These are phyloP conservation scores for Sceloporus tristichus DNA, from an alignment of 2,113 vertebrate species.

Conservation along the genomic window DNA sequence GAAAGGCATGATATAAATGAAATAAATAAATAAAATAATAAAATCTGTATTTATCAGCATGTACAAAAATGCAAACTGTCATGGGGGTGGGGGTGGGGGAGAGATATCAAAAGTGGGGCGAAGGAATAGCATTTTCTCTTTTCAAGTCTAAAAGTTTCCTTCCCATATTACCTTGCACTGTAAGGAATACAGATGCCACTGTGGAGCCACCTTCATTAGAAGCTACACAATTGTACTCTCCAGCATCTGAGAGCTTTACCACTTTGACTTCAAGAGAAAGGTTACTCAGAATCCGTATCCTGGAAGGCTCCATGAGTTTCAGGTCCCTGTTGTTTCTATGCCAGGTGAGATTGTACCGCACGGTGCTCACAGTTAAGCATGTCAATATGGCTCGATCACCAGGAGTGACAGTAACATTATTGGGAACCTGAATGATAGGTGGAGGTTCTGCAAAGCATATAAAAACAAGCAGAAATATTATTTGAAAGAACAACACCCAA, in stretches of 20 bases:
- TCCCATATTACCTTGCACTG: conserved; percentile 74
- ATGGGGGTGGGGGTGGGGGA: not conserved
- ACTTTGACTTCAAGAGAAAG: conserved; percentile 84
- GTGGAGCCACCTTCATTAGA: conserved; percentile 87
- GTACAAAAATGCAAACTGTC: not conserved
- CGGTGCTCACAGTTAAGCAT: conserved; percentile 87
- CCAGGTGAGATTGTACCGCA: conserved; percentile 93
- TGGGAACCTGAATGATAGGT: conserved; percentile 81
- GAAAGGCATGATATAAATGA: too few relatives aligned
- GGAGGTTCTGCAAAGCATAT: conserved; percentile 87
- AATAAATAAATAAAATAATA: too few relatives aligned
- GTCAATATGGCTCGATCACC: conserved; percentile 85
- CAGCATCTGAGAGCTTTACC: conserved; percentile 79
- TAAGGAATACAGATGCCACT: conserved; percentile 82
- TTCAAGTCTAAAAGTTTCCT: too few relatives aligned
- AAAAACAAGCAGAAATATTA: not conserved
- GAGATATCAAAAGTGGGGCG: not conserved
- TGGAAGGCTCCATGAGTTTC: conserved; percentile 72
- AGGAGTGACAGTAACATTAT: conserved; percentile 82
- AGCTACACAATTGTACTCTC: conserved; percentile 86
- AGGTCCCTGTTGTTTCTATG: conserved; percentile 78
- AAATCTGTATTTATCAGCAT: not conserved
- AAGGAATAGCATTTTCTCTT: not conserved
- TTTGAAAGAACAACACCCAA: not conserved
- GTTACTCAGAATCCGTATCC: conserved; percentile 78